Base-by-base conservation (phyloP, 2,797 vertebrate genomes). In the Propithecus deckenii region DNA sequence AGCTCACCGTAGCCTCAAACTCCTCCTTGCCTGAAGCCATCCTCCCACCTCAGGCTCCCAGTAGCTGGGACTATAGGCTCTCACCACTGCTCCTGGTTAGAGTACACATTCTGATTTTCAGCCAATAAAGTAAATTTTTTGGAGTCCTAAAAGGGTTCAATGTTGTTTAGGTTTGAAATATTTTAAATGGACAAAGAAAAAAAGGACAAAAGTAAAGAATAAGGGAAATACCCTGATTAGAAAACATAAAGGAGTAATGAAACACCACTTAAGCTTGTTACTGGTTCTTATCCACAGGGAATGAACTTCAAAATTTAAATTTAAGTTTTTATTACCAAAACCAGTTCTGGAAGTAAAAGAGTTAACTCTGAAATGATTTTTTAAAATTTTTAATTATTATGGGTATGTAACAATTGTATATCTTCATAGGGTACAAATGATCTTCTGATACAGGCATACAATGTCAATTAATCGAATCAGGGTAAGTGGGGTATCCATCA, bases 31-130 rank as follows among this genome's bases (percentile, higher is more conserved):
- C 63, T 65, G 7, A 65, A 65, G 6, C 32, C 32, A 17, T 65
- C 15, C 63, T 65, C 15, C 32, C 32, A 65, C 32, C 15, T n/a
- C 32, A n/a, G 32, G 14, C 32, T 65, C 63, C 63, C 7, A n/a
- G 32, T n/a, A 32, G 7, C 32, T n/a, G 30, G 32, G 32, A 65
- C 15, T n/a, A 65, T 7, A 65, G 63, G 63, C 30, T 65, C 30
- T n/a, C 32, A n/a, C 63, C 15, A n/a, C 32, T 65, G 32, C 32
- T 65, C 32, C 15, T n/a, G 32, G 17, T 15, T 65, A 65, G 15
- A n/a, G 48, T 84, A 84, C 63, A 87, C 17, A 55, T 95, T 48
- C 76, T 86, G 78, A 94, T 94, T 84, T 69, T 85, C 30, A 65
- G 79, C 23, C 57, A 94, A 22, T 67, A 25, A 76, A 74, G 61